Conservation (phyloP, 2,888 invertebrate genomes). For the Mythimna ferrago region DNA sequence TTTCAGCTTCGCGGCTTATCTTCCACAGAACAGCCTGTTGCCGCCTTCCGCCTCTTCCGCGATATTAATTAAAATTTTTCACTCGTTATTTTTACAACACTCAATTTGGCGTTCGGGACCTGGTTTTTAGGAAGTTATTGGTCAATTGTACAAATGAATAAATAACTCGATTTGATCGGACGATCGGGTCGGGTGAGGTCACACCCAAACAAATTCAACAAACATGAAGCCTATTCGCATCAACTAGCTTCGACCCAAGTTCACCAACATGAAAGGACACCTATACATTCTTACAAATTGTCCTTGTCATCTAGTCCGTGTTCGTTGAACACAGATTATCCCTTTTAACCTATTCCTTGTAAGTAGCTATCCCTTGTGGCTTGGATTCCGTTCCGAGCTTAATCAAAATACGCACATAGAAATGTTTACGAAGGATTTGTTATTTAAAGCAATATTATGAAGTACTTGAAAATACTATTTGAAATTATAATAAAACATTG, state of each 20-base stretch:
- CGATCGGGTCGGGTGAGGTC: background rate
- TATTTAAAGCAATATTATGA: background rate
- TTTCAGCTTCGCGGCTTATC: constrained; percentile 41
- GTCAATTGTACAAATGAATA: constrained; percentile 16
- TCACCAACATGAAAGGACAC: constrained; percentile 2
- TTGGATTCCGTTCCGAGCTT: constrained; percentile 5
- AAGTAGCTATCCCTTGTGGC: constrained; percentile 25
- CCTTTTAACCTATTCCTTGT: constrained; percentile 28
- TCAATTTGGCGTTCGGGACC: background rate
- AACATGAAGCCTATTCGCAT: background rate
- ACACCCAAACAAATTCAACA: constrained; percentile 9
- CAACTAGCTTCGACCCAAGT: constrained; percentile 2
- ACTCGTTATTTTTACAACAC: constrained; percentile 13
- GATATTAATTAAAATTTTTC: constrained; percentile 36
- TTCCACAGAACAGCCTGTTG: constrained; percentile 47
- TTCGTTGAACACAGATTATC: constrained; percentile 40
- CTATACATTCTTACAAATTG: constrained; percentile 21
- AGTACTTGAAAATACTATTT: background rate
- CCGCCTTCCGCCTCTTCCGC: constrained; percentile 7
- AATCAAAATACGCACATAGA: constrained; percentile 19
- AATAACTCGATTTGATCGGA: constrained; percentile 7
- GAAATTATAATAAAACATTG: constrained; percentile 4
- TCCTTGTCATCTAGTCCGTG: constrained; percentile 11
- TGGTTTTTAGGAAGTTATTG: constrained; percentile 1
- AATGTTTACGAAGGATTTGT: constrained; percentile 2